Conservation (phyloP, 2,113 vertebrate genomes). For the Willisornis vidua region DNA sequence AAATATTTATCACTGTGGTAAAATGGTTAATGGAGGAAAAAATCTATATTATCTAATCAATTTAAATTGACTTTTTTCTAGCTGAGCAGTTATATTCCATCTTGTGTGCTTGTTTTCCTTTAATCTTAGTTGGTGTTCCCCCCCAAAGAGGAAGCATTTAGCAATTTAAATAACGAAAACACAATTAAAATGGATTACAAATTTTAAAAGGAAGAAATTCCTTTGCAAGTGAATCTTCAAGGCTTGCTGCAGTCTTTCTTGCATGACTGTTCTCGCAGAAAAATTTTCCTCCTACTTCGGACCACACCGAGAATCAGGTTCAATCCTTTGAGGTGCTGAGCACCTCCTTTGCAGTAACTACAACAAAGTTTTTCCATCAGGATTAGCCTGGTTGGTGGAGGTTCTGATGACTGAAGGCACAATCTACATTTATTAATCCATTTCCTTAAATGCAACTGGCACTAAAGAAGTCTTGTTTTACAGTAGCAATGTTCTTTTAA, state of each 20-base stretch:
- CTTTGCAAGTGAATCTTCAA: background rate
- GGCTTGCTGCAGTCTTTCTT: background rate
- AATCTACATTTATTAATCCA: background rate
- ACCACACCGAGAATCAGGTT: background rate
- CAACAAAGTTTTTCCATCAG: background rate
- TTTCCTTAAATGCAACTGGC: background rate
- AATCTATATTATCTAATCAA: conserved; percentile 8
- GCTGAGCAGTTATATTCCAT: background rate
- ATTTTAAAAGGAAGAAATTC: background rate
- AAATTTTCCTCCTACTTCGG: background rate
- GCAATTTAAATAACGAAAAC: background rate
- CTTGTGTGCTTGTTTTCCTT: background rate
- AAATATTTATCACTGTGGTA: background rate
- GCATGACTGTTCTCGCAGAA: background rate
- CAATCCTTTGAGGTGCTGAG: background rate
- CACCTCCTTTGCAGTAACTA: background rate
- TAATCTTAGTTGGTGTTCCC: background rate
- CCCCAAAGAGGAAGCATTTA: background rate
- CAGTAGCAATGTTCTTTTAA: background rate
- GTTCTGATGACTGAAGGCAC: background rate
- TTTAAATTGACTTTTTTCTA: background rate
- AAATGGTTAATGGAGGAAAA: background rate
- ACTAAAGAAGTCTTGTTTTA: background rate
- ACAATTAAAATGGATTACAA: background rate
- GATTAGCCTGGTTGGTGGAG: background rate